These are phyloP conservation scores for Achlya flavicornis DNA, from an alignment of 2,888 invertebrate genomes.

Conservation along the genomic window DNA sequence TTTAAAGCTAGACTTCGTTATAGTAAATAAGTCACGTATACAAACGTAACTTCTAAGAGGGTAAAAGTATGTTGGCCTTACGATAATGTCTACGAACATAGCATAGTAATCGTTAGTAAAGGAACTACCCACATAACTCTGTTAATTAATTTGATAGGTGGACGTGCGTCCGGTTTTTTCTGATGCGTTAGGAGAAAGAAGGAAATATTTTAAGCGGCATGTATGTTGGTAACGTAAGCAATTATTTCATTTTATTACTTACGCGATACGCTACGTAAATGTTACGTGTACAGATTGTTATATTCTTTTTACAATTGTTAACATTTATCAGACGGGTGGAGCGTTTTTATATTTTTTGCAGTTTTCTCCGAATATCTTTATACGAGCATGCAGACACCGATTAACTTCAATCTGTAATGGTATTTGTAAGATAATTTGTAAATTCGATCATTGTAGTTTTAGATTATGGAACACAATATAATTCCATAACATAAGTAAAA, in stretches of 20 bases:
- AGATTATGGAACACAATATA: no score
- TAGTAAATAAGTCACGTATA: background rate
- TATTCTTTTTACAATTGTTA: conserved; percentile 11
- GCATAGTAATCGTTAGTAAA: background rate
- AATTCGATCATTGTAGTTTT: no score
- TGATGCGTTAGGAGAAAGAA: conserved; percentile 36
- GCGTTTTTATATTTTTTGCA: background rate
- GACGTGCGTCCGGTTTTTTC: background rate
- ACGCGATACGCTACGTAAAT: conserved; percentile 17
- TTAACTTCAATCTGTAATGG: background rate
- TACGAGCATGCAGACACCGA: no score
- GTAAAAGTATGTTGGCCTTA: conserved; percentile 2
- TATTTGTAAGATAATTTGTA: no score
- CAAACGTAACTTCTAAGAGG: background rate
- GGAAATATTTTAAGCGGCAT: conserved; percentile 37
- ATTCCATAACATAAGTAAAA: no score
- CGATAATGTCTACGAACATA: background rate
- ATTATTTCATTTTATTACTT: conserved; percentile 41
- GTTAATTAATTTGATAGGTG: conserved; percentile 6
- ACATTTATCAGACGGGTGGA: conserved; percentile 12
- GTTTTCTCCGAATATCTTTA: background rate
- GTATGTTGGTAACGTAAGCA: conserved; percentile 24
- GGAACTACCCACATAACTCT: background rate
- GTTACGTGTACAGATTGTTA: conserved; percentile 21
- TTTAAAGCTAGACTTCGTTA: background rate